Evolutionary conservation across 2,113 vertebrate species (phyloP), one percentile per base, ranked within the genome.

Genomic region (Seriola dumerili): DNA sequence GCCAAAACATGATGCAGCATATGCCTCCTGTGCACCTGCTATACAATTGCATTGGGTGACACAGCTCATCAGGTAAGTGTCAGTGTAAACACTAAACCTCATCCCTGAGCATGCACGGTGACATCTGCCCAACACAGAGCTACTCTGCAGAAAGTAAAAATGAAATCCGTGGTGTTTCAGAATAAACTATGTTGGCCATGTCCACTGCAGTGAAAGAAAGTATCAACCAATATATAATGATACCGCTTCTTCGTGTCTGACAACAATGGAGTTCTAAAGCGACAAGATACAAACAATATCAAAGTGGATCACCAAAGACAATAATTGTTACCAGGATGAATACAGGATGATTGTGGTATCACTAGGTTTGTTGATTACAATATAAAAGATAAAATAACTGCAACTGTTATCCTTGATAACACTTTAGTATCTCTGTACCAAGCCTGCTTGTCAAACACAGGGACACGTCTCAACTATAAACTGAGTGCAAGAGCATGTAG

Each of bases 391-490:
- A 40, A 40, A 40, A 2, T 40, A 40, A 7, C 8, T 8, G 40
- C 7, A 40, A 40, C 40, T 3, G 4, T 42, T 42, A 65, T 19
- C 4, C 13, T 11, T 14, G 10, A 23, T 61, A 48, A 38, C 3
- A 4, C 8, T 3, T 10, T 0, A 29, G 19, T 32, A 67, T 52
- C 42, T 44, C 42, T 17, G 42, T 40, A 29, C 19, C 14, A n/a
- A 69, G 44, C 42, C 34, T 72, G 21, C 36, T 55, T 83, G 50
- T 63, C 73, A 57, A 67, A 57, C 63, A 42, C 25, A 68, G 12
- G 10, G 19, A 61, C 16, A 23, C 13, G 77, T 64, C 29, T 50
- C 4, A 52, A 11, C 38, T 44, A 65, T 44, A 17, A 50, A 52
- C 10, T 34, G 34, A 68, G 59, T 23, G 9, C 42, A 76, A 42